Conservation (phyloP, 2,797 vertebrate species). For the Columba guinea region DNA sequence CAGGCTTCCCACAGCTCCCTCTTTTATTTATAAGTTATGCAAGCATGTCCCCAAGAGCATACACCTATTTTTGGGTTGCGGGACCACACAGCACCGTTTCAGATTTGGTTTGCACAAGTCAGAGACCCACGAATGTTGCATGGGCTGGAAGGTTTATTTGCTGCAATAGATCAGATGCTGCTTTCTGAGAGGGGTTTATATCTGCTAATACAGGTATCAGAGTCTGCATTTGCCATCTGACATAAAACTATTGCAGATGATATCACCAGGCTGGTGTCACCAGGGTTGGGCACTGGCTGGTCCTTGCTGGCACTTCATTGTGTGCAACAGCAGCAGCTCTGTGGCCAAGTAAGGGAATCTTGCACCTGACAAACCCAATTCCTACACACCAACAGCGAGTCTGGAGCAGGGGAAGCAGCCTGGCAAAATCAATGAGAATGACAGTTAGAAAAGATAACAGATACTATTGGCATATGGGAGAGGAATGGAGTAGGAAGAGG, state of each 20-base stretch:
- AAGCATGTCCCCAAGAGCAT: neutral
- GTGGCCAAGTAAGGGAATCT: fast-evolving
- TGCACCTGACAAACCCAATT: neutral
- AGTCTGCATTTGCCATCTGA: neutral
- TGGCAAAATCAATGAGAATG: neutral
- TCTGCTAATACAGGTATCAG: neutral
- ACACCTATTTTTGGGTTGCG: too few relatives aligned
- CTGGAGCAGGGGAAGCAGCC: neutral
- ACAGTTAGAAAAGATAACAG: neutral
- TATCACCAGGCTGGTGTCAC: neutral
- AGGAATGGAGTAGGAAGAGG: neutral
- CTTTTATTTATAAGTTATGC: neutral
- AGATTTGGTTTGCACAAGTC: neutral
- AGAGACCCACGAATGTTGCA: neutral
- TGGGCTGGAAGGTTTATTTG: neutral
- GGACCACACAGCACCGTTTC: neutral
- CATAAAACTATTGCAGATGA: neutral
- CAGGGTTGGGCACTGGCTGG: neutral
- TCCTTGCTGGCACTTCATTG: fast-evolving
- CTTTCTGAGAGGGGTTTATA: neutral
- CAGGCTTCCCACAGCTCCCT: neutral
- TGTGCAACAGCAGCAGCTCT: neutral
- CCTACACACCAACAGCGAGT: neutral
- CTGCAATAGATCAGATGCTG: neutral
- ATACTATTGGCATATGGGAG: neutral